phyloP scores from a whole-genome alignment of 2,797 vertebrate species.

The Fratercula arctica region DNA sequence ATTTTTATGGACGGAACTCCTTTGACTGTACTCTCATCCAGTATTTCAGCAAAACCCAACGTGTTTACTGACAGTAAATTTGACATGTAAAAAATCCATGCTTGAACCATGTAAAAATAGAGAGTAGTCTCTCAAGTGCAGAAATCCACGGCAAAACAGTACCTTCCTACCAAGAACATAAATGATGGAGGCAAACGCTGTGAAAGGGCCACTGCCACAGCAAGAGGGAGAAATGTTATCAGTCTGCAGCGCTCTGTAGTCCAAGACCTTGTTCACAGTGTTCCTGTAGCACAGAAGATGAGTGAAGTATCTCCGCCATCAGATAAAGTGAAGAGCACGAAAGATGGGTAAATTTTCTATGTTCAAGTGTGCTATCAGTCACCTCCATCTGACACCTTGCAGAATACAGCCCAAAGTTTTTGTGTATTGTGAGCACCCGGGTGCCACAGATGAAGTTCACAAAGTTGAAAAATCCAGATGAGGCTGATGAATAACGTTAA shows the following conservation, averaged over 20 bases:
- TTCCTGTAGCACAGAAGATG: not conserved
- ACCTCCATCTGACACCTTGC: not conserved
- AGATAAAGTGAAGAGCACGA: not conserved
- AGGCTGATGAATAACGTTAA: not conserved
- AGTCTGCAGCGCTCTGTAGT: not conserved
- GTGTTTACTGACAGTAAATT: not conserved
- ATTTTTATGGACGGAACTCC: not conserved
- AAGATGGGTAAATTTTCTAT: not conserved
- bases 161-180: not conserved
- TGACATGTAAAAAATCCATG: not conserved
- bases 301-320: not conserved
- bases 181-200: not conserved
- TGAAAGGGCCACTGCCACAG: not conserved
- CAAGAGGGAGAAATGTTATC: not conserved
- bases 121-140: not conserved
- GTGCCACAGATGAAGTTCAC: not conserved
- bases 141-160: not conserved
- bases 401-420: not conserved
- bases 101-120: not conserved
- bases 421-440: not conserved
- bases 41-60: not conserved
- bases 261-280: not conserved
- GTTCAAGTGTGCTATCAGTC: not conserved
- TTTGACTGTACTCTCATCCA: not conserved
- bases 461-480: not conserved